Conservation (phyloP, 2,797 vertebrate genomes). For the Ptychadena robeensis region DNA sequence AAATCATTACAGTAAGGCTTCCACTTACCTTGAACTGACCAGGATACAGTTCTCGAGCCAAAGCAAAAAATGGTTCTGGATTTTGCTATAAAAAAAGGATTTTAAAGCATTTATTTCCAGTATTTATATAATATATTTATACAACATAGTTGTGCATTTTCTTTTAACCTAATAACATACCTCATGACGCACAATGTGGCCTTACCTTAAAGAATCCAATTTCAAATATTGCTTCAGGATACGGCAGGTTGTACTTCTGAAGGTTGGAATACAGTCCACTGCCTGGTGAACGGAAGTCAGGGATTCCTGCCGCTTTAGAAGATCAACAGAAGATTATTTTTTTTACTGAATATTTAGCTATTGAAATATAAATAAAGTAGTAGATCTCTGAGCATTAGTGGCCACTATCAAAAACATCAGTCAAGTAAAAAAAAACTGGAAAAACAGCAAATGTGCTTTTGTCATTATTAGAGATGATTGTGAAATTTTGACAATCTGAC, state of each 20-base stretch:
- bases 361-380: too few species aligned
- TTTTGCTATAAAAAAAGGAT: conserved; percentile 77
- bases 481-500: too few species aligned
- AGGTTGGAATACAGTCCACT: conserved; percentile 90
- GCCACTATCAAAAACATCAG: too few species aligned
- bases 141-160: too few species aligned
- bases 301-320: conserved; percentile 86
- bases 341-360: too few species aligned
- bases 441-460: too few species aligned
- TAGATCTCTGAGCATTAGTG: too few species aligned
- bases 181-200: background rate
- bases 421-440: too few species aligned
- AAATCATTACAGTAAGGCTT: background rate
- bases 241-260: conserved; percentile 87
- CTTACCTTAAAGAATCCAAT: conserved; percentile 89
- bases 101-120: too few species aligned
- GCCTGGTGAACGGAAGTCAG: conserved; percentile 89
- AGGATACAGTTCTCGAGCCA: conserved; percentile 90
- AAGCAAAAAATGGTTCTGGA: conserved; percentile 90
- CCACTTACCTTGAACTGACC: conserved; percentile 89
- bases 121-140: too few species aligned
- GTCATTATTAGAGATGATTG: too few species aligned
- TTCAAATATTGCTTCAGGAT: conserved; percentile 92
- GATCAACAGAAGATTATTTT: background rate
- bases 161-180: too few species aligned